Evolutionary conservation across 1,140 invertebrate species (phyloP).

Genomic region (Trichonephila clavata): DNA sequence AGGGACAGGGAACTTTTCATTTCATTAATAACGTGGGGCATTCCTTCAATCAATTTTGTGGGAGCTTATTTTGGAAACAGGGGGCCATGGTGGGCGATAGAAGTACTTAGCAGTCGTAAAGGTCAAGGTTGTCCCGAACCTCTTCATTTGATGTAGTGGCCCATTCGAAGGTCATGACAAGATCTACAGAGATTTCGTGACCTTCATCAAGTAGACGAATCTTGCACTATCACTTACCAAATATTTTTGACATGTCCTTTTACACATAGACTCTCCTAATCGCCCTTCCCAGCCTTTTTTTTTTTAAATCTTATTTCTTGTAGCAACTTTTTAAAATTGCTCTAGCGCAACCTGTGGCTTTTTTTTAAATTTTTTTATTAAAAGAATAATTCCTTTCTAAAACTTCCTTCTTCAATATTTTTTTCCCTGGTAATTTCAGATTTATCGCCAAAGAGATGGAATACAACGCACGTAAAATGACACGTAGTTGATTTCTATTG

Average conservation of each 20-base stretch:
- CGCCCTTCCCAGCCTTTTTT: background rate
- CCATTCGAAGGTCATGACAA: background rate
- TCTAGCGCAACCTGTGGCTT: background rate
- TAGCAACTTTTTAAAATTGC: background rate
- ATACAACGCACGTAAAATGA: background rate
- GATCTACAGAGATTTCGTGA: background rate
- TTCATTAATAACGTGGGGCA: background rate
- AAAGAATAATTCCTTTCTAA: background rate
- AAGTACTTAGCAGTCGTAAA: background rate
- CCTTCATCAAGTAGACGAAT: background rate
- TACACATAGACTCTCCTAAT: background rate
- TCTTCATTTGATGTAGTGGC: background rate
- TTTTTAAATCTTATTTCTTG: background rate
- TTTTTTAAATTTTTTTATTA: background rate
- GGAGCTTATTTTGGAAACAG: background rate
- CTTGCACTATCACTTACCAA: background rate
- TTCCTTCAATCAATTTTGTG: background rate
- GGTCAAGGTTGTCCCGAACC: background rate
- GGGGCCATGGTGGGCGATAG: background rate
- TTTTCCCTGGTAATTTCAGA: background rate
- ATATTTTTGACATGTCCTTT: background rate
- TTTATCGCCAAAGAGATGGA: background rate
- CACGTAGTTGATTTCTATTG: background rate
- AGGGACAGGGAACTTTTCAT: background rate
- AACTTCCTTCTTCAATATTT: background rate